Evolutionary conservation across 2,797 vertebrate species (phyloP).

Genomic region (Tapera naevia): DNA sequence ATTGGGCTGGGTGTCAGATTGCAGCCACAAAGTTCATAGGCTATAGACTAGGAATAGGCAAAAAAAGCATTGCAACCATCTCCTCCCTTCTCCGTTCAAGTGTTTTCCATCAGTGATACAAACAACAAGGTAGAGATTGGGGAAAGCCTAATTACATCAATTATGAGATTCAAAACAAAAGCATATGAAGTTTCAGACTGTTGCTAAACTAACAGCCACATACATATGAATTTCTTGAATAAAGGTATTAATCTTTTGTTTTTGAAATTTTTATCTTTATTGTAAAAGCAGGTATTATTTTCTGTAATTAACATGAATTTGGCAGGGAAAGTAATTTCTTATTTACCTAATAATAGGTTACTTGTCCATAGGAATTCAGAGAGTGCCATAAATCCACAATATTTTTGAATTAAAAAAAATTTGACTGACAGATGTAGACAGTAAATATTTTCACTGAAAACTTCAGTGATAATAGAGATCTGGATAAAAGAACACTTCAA

Average conservation of each 20-base stretch:
- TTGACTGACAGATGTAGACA: background rate
- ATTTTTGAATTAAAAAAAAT: background rate
- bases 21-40: too few species aligned
- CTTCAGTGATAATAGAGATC: background rate
- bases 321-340: background rate
- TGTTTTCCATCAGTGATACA: too few species aligned
- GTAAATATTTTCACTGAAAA: background rate
- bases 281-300: background rate
- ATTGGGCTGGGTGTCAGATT: too few species aligned
- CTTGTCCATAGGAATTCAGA: background rate
- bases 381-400: background rate
- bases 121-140: too few species aligned
- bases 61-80: too few species aligned
- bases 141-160: too few species aligned
- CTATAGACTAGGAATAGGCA: too few species aligned
- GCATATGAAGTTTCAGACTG: background rate
- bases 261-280: background rate
- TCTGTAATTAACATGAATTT: background rate
- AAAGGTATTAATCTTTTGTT: background rate
- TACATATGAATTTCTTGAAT: background rate
- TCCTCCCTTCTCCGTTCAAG: too few species aligned
- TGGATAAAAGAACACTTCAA: background rate
- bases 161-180: too few species aligned
- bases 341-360: background rate
- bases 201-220: background rate